Base-by-base conservation (phyloP, 2,888 invertebrate genomes). In the Lottia scabra region DNA sequence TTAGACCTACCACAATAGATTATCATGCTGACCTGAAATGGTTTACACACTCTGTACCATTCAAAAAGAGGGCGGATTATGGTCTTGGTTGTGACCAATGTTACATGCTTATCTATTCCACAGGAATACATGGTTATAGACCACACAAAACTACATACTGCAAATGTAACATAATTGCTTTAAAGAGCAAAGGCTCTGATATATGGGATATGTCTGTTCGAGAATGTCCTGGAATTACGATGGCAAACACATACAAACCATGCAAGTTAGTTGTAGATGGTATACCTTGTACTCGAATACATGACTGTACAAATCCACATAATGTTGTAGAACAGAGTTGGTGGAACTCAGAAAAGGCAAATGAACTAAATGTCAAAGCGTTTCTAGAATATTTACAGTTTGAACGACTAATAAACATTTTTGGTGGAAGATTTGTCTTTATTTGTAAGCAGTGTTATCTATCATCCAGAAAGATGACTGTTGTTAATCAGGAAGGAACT, bases 371-470 rank as follows among this genome's bases (percentile, higher is more conserved):
- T 63, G 77, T 86, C 13, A 71, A 68, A 10, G 73, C 72, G 23
- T 88, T 86, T 71, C 78, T 87, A n/a, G 74, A 68, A 4, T 77
- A 80, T 44, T 76, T 83, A 26, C 19, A 56, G 19, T 23, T 56
- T 56, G 56, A 56, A 56, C 56, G 56, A 12, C 74, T 86, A 13
- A 67, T 85, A 26, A 71, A 73, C 0, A 85, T 83, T 67, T 82
- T 84, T 78, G 78, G 80, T 6, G 87, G 87, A 3, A 76, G 81
- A 70, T 85, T 88, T 46, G 76, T 78, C 43, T 86, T 85, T 71
- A 77, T 88, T 30, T 88, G 88, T 68, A 73, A 81, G 38, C 73
- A 79, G 1, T 88, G 88, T 72, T 87, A 80, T 71, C 83, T 81
- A 71, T 76, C 78, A 23, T 82, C 81, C 8, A 80, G 81, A 8